Evolutionary conservation across 2,113 vertebrate species (phyloP), one percentile per base, ranked within the genome.

Genomic region (Brachirus orientalis): DNA sequence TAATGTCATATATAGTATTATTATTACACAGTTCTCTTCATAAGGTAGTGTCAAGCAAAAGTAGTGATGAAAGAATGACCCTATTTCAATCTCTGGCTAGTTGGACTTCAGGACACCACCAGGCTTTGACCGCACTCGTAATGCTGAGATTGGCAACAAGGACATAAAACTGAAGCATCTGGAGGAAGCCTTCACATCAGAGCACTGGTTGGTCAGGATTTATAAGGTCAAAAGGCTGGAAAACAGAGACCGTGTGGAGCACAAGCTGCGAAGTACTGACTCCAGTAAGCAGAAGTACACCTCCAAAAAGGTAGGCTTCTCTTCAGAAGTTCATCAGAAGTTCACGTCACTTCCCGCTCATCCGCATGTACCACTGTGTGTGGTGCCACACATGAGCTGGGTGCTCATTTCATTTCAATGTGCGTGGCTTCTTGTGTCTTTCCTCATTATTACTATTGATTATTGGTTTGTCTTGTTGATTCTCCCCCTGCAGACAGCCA

Each of bases 121-220:
- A 0, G 96, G 96, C 59, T 98, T 98, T 0, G 96, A 98, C 86
- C 94, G 96, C 36, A 98, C 96, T 0, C 94, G 96, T 43, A 98
- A 98, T 47, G 96, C 96, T 0, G 96, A 98, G 92, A 98, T 98
- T 71, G 96, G 96, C 69, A 98, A 98, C 93, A 98, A 98, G 80
- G 96, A 98, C 93, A 97, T 98, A 83, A 95, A 95, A 82, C 96
- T 98, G 84, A 95, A 94, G 85, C 96, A 97, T 79, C 89, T 98
- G 92, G 96, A 98, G 86, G 96, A 98, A 68, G 96, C 96, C 28
- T 97, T 98, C 87, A 98, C 96, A 16, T 97, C 96, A 10, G 96
- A 98, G 91, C 96, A 98, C 84, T 98, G 96, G 96, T 92, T 98
- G 78, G 96, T 97, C 83, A 92, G 96, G 80, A 98, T 98, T 90